Evolutionary conservation across 2,888 invertebrate genomes (phyloP), one percentile per base, ranked within the genome.

Genomic region (Cremastinae sp.): DNA sequence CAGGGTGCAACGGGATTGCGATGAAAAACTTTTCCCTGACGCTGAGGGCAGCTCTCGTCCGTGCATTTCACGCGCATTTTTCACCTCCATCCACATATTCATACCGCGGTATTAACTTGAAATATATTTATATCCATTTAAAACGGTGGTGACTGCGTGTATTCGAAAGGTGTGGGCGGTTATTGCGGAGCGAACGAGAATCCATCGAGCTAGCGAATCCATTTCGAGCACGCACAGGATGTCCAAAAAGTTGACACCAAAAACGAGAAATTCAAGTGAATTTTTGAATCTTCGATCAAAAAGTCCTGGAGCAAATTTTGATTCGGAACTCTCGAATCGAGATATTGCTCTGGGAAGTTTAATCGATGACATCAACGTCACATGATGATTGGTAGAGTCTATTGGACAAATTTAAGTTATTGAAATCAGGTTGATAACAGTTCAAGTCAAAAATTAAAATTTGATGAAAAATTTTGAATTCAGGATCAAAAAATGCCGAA

Each of bases 141-240:
- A 28, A 28, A 28, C 28, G 61, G 47, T 61, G 47, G 16, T 22
- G 28, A 62, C 39, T 64, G 22, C 51, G 51, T 64, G 39, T 51
- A 51, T 47, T 12, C 43, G 61, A 47, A 8, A 62, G 39, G 62
- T 51, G 64, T 64, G 28, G 66, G 71, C 71, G 71, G 20, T 73
- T 76, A 73, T 76, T 73, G 73, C 51, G 20, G 64, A 59, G 16
- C 51, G 72, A 56, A 58, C 47, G 59, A 55, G 53, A 74, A 61
- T 53, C 47, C 65, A 61, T 58, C 71, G 59, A 68, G 68, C 64
- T 68, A 56, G 58, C 18, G 41, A 71, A 39, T 20, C 56, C 56
- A 56, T 39, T 64, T 22, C 12, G 18, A 43, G 35, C 14, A 64
- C 56, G 39, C 37, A 45, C 28, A 55, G 28, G 28, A 28, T 28